Evolutionary conservation across 2,888 invertebrate genomes (phyloP).

Genomic region (Apamea monoglypha): DNA sequence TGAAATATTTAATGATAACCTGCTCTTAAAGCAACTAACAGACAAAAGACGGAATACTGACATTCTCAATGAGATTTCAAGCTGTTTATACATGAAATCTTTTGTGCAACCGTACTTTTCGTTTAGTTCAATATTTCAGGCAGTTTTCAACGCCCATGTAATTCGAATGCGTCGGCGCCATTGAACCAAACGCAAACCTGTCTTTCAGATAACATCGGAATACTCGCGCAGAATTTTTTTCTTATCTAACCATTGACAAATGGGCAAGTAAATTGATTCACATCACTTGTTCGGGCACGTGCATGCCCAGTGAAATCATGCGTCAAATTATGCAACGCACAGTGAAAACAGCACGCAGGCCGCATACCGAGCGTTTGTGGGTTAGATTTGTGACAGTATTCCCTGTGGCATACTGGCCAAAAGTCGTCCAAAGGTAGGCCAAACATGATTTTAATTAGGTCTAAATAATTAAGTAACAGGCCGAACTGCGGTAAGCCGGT

Average conservation of each 20-base stretch:
- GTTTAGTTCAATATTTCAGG: background rate
- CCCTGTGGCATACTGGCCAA: constrained; percentile 48
- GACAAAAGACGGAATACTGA: background rate
- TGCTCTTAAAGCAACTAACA: background rate
- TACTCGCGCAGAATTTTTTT: constrained; percentile 35
- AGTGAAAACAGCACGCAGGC: constrained; percentile 77
- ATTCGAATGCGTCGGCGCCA: background rate
- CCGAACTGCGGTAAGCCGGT: constrained; percentile 1
- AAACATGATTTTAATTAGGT: constrained; percentile 16
- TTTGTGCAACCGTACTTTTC: background rate
- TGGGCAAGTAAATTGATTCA: constrained; percentile 64
- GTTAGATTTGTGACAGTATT: constrained; percentile 66
- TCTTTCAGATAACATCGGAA: constrained; percentile 33
- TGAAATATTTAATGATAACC: background rate
- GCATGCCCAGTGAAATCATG: constrained; percentile 74
- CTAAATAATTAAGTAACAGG: constrained; percentile 31
- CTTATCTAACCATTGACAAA: constrained; percentile 62
- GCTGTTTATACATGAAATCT: background rate
- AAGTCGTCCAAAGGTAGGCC: constrained; percentile 26
- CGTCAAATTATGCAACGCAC: constrained; percentile 79
- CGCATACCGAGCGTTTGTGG: constrained; percentile 68
- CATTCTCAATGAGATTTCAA: background rate
- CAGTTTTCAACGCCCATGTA: background rate
- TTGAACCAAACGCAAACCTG: constrained; percentile 30
- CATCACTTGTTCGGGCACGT: constrained; percentile 65